A percentile compares a stretch with the other conserved stretches of the same genome.
Evolutionary conservation across 1,140 invertebrate species (phyloP).

Genomic region (Aphidius gifuensis): DNA sequence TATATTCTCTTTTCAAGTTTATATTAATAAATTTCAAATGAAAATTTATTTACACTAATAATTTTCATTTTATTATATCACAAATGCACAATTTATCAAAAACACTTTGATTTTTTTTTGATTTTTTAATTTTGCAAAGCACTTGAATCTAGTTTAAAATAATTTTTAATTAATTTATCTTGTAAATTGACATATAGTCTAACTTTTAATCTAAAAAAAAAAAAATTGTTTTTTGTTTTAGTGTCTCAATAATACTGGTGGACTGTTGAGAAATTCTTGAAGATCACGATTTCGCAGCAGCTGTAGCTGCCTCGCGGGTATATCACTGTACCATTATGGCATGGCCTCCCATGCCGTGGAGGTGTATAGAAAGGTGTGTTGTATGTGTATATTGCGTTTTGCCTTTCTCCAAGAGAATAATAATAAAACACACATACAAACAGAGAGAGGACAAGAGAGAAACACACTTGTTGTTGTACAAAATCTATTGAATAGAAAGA

Average conservation of each 20-base stretch:
- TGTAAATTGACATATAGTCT: too few relatives aligned
- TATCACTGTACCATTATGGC: constrained; percentile 50
- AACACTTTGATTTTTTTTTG: not conserved
- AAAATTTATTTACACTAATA: not conserved
- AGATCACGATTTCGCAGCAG: constrained; percentile 42
- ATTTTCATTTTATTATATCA: not conserved
- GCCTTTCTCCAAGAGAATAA: constrained; percentile 1
- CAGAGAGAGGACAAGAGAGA: not conserved
- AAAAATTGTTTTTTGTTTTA: not conserved
- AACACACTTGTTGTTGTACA: not conserved
- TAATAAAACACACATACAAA: too few relatives aligned
- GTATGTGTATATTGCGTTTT: not conserved
- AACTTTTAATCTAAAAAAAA: too few relatives aligned
- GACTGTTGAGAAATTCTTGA: constrained; percentile 31
- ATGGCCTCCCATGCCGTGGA: constrained; percentile 33
- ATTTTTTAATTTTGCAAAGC: too few relatives aligned
- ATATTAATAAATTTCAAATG: not conserved
- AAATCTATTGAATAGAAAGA: too few relatives aligned
- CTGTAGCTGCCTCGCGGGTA: constrained; percentile 43
- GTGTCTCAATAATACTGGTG: not conserved
- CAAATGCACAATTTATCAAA: not conserved
- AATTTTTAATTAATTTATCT: too few relatives aligned
- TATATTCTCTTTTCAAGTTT: too few relatives aligned
- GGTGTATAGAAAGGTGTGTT: too few relatives aligned
- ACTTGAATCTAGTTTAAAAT: too few relatives aligned